Base-by-base conservation (phyloP, 2,797 vertebrate genomes). In the Ficedula albicollis region DNA sequence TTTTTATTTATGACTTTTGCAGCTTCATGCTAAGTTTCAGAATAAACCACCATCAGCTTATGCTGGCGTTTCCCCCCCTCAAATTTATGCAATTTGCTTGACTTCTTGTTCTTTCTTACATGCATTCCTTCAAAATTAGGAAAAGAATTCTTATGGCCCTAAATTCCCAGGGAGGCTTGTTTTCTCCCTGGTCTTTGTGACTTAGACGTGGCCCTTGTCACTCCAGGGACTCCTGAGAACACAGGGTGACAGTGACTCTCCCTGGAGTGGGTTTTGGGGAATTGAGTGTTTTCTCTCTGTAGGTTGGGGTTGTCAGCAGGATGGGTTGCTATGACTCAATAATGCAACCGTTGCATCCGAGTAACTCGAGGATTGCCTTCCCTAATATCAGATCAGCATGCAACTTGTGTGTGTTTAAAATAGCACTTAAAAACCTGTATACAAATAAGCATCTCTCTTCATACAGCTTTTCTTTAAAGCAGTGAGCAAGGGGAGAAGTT, bases 301-400 rank as follows among this genome's bases (percentile, higher is more conserved):
- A 63, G 56, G 10, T 60, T 79, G 25, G 23, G 18, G 5, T n/a
- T 79, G 78, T 60, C 10, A 20, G 38, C 56, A 63, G 66, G n/a
- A 30, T 70, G 56, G 29, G 19, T 51, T 56, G 9, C 59, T 79
- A 21, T 4, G 44, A 60, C 49, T 84, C 67, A 12, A 51, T 77
- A 44, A 64, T 34, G 4, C 14, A n/a, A 17, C 17, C 0, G 0
- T 43, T 79, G 30, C 26, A 34, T 38, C 49, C 0, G 0, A 60
- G 41, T 39, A 55, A 59, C 29, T 60, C 34, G 16, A 54, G 0
- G 0, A 23, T 63, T 87, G 19, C 58, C 13, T 51, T 93, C 13
- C 15, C 25, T 69, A n/a, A 34, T 22, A 52, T 67, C 55, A 60
- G 78, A 25, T 91, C 56, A 80, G 21, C n/a, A 2, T 27, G 6